Evolutionary conservation across 2,113 vertebrate genomes (phyloP).

Genomic region (Romanogobio albipinnatus): DNA sequence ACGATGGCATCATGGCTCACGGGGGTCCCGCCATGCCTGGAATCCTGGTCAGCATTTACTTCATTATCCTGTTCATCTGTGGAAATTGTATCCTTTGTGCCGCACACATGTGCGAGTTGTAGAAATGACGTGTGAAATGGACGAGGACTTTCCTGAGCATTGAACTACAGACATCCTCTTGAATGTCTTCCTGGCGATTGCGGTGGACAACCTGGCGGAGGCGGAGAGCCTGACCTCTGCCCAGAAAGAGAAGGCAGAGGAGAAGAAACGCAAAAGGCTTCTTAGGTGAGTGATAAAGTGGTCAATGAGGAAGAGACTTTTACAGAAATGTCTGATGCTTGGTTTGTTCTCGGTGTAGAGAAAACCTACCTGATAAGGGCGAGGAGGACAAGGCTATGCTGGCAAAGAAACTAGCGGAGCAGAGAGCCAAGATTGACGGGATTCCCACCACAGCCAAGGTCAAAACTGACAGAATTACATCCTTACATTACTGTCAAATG

Average conservation of each 20-base stretch:
- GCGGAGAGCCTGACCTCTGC: conserved; percentile 90
- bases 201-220: conserved; percentile 91
- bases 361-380: conserved; percentile 80
- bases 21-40: conserved; percentile 87
- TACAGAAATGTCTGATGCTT: conserved; percentile 2
- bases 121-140: background rate
- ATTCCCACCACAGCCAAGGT: conserved; percentile 93
- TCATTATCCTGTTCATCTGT: conserved; percentile 90
- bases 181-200: conserved; percentile 93
- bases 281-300: conserved; percentile 73
- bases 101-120: background rate
- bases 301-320: background rate
- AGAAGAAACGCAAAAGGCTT: conserved; percentile 84
- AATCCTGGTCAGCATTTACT: conserved; percentile 89
- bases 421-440: conserved; percentile 85
- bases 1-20: conserved; percentile 88
- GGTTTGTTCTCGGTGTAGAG: conserved; percentile 65
- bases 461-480: conserved; percentile 1
- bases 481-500: background rate
- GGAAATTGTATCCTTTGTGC: conserved; percentile 89
- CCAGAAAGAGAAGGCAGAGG: conserved; percentile 91
- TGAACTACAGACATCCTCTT: conserved; percentile 83
- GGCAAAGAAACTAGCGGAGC: conserved; percentile 86
- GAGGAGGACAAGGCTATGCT: conserved; percentile 85
- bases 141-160: conserved; percentile 63